Base-by-base conservation (phyloP, 2,113 vertebrate species). In the Mystacornis crossleyi region DNA sequence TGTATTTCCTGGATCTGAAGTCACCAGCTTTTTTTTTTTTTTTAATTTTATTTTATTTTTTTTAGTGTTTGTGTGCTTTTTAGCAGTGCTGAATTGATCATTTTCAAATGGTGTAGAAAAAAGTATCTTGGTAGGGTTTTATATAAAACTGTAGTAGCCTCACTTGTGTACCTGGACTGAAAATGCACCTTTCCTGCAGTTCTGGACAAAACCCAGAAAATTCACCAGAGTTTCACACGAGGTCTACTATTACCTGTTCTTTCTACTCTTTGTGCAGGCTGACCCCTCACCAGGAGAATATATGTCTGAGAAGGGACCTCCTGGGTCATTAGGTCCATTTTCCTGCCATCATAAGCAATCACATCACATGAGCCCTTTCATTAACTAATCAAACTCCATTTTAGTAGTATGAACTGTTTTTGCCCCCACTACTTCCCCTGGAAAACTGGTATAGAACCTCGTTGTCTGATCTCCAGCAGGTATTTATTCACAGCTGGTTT, bases 401-500 rank as follows among this genome's bases (percentile, higher is more conserved):
- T 93, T 38, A 42, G 72, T 66, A 42, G 47, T 34, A 10, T 0
- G 1, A 74, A 78, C 12, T 4, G 14, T 62, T 89, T 66, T 78
- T 80, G 21, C 18, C 47, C 38, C 38, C 6, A 4, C 34, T 66
- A 38, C 36, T 91, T 26, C 20, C 8, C 5, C 64, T 71, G 64
- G 33, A 81, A 87, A 71, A 55, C 69, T 50, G 81, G 8, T 60
- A 12, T 25, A 64, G 86, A 81, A 54, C 34, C 16, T 93, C 28
- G 4, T 23, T 6, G 23, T 88, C 57, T 83, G 77, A 18, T 71
- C 47, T 74, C 60, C 74, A 74, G 65, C 8, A 8, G 85, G 33
- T 84, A 9, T 89, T 91, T 96, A 54, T 20, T 78, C 84, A 51
- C 84, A 95, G 84, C 72, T 86, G 93, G 75, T 66, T 80, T 93